Evolutionary conservation across 2,797 vertebrate species (phyloP).

Genomic region (Chaenodraco wilsoni): DNA sequence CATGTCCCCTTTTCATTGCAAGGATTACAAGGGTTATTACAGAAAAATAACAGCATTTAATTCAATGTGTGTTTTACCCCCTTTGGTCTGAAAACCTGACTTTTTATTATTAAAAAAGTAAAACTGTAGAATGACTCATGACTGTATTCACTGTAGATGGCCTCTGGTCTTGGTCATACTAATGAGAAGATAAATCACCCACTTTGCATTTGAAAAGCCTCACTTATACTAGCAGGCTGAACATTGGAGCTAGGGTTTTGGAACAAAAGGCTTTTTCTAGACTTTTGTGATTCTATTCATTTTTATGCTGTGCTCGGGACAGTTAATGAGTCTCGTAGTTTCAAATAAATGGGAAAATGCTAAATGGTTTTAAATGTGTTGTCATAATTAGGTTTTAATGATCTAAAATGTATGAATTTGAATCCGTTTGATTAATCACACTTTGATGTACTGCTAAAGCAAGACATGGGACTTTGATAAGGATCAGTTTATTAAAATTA

Average conservation of each 20-base stretch:
- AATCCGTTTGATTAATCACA: not conserved
- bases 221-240: slow-evolving; percentile 35
- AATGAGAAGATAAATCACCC: slow-evolving; percentile 59
- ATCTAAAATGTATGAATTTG: slow-evolving; percentile 8
- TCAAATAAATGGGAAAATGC: slow-evolving; percentile 19
- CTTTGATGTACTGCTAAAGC: not conserved
- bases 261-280: slow-evolving; percentile 30
- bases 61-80: not conserved
- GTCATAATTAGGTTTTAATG: not conserved
- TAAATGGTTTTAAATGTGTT: not conserved
- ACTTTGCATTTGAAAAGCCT: slow-evolving; percentile 59
- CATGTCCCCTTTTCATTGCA: not conserved
- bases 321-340: slow-evolving; percentile 1
- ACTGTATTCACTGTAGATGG: slow-evolving; percentile 20
- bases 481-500: not conserved
- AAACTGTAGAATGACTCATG: slow-evolving; percentile 35
- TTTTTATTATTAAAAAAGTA: not conserved
- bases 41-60: not conserved
- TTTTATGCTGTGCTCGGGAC: slow-evolving; percentile 5
- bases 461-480: not conserved
- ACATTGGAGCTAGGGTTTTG: not conserved
- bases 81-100: not conserved
- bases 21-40: not conserved
- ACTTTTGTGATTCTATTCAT: slow-evolving; percentile 15
- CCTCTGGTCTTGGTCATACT: slow-evolving; percentile 18